Percentiles rank a stretch among this genome's conserved stretches.
Conservation (phyloP, 2,888 invertebrate species). For the Oscheius sp. region DNA sequence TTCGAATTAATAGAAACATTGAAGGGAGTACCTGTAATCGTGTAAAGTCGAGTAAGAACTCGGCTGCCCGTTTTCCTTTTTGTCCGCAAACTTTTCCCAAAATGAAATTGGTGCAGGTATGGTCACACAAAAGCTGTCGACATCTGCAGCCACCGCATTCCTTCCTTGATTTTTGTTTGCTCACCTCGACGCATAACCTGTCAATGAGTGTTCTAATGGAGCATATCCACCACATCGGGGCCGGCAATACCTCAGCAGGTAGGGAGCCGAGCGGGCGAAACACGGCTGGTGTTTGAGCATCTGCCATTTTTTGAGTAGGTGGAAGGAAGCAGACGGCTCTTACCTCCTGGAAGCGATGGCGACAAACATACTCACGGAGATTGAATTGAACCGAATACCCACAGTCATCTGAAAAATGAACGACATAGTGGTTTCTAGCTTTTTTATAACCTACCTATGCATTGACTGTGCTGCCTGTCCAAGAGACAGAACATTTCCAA, state of each 20-base stretch:
- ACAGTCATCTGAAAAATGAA: slow-evolving; percentile 64
- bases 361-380: slow-evolving; percentile 71
- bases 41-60: slow-evolving; percentile 69
- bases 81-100: slow-evolving; percentile 61
- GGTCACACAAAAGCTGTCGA: slow-evolving; percentile 69
- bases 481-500: slow-evolving; percentile 69
- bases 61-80: slow-evolving; percentile 58
- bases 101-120: slow-evolving; percentile 67
- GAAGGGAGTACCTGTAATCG: slow-evolving; percentile 59
- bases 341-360: slow-evolving; percentile 63
- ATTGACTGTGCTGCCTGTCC: slow-evolving; percentile 66
- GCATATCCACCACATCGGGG: slow-evolving; percentile 69
- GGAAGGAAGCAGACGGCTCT: neutral
- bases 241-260: slow-evolving; percentile 61
- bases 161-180: slow-evolving; percentile 8
- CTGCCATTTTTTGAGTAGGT: slow-evolving; percentile 39
- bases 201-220: slow-evolving; percentile 61
- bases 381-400: slow-evolving; percentile 73
- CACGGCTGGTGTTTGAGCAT: slow-evolving; percentile 66
- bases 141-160: slow-evolving; percentile 57
- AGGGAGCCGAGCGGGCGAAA: slow-evolving; percentile 61
- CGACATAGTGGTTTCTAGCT: too few relatives aligned
- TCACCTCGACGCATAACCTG: slow-evolving; percentile 65
- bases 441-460: slow-evolving; percentile 44
- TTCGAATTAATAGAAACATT: neutral